phyloP scores from a whole-genome alignment of 2,888 invertebrate species.

The Cataglyphis altisquamis region DNA sequence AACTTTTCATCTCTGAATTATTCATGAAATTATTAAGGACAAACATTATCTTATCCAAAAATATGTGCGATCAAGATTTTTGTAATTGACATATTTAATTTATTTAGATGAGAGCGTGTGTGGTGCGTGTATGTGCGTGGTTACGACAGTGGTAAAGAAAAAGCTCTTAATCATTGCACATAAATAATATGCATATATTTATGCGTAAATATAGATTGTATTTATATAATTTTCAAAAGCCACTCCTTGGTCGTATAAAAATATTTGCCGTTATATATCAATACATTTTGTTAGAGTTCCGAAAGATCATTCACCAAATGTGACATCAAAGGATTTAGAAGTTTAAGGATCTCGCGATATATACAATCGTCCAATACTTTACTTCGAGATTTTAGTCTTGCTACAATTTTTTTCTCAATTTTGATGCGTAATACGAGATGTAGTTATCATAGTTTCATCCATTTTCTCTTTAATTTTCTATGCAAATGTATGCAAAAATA shows the following conservation, averaged over 20 bases:
- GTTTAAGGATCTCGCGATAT: background rate
- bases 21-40: slow-evolving; percentile 11
- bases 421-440: background rate
- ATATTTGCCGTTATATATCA: slow-evolving; percentile 38
- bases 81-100: slow-evolving; percentile 3
- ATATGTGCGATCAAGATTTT: background rate
- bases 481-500: background rate
- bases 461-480: background rate
- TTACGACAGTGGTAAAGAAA: slow-evolving; percentile 1
- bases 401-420: background rate
- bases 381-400: background rate
- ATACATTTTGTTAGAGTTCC: slow-evolving; percentile 51
- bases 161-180: slow-evolving; percentile 4
- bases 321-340: background rate
- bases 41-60: background rate
- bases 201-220: slow-evolving; percentile 65
- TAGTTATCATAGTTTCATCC: background rate
- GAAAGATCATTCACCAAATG: slow-evolving; percentile 43
- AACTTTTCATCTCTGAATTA: slow-evolving; percentile 22
- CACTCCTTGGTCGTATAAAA: slow-evolving; percentile 72
- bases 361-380: background rate
- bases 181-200: background rate
- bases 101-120: background rate
- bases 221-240: slow-evolving; percentile 68
- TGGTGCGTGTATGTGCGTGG: background rate